Evolutionary conservation across 2,888 invertebrate species (phyloP), one percentile per base, ranked within the genome.

Genomic region (Hypercompe scribonia): DNA sequence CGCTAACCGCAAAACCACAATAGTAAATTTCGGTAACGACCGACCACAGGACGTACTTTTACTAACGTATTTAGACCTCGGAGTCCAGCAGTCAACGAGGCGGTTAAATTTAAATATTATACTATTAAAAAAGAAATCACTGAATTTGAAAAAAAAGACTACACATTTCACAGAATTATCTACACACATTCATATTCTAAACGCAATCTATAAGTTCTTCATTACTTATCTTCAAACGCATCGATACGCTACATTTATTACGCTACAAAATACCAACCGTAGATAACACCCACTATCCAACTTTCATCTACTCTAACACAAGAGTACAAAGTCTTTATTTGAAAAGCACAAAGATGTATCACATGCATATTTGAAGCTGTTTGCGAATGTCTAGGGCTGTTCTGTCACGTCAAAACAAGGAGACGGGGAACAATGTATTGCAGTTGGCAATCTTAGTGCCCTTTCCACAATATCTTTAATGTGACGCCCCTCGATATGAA

Each of bases 181-280:
- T 86, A 79, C 83, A 86, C 85, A 87, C 85, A 89, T 91, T 90
- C 86, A 85, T 87, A 93, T 93, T 93, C 90, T 87, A 90, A 90
- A 90, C 90, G 87, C 88, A 90, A 91, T 89, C 88, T 93, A 92
- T 91, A 93, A 91, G 91, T 92, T 91, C 90, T 93, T 94, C 95
- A 94, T 95, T 93, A 95, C 94, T 94, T 94, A 95, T 95, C 95
- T 94, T 94, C 93, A 95, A 92, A 93, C 92, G 93, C 95, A 94
- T 95, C 94, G 93, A 94, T 94, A 94, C 94, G 93, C 93, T 93
- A 93, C 95, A 95, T 95, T 95, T 95, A 95, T 95, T 94, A 94
- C 91, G 88, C 83, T 89, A 88, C 86, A 82, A 86, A 88, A 86
- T 81, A 85, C 91, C 84, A 90, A 82, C 33, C 72, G 81, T 81